Percentiles rank a stretch among this genome's conserved stretches.
phyloP scores from a whole-genome alignment of 2,888 invertebrate genomes.

The Furcula furcula region DNA sequence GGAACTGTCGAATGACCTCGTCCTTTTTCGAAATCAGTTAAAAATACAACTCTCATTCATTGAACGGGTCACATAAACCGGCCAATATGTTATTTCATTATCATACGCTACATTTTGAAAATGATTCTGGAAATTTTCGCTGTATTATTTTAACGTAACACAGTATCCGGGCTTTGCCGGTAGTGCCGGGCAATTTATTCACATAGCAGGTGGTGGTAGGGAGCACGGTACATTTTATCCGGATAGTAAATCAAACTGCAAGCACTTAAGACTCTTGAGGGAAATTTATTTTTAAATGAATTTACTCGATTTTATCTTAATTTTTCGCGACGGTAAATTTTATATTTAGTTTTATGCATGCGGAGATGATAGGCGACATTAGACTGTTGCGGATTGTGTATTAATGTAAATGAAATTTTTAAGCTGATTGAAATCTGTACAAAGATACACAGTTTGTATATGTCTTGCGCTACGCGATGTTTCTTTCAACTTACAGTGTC shows the following conservation, averaged over 20 bases:
- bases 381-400: too few relatives aligned
- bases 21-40: too few relatives aligned
- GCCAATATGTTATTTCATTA: neutral
- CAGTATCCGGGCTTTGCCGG: conserved; percentile 22
- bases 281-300: conserved; percentile 11
- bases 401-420: too few relatives aligned
- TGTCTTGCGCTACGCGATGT: too few relatives aligned
- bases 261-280: conserved; percentile 25
- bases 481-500: too few relatives aligned
- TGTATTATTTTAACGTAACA: conserved; percentile 36
- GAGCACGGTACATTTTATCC: conserved; percentile 9
- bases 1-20: too few relatives aligned
- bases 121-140: conserved; percentile 31
- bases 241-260: conserved; percentile 38
- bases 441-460: too few relatives aligned
- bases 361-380: too few relatives aligned
- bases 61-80: too few relatives aligned
- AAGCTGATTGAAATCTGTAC: too few relatives aligned
- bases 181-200: conserved; percentile 50
- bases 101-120: conserved; percentile 28
- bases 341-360: too few relatives aligned
- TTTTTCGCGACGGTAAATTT: neutral
- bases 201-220: conserved; percentile 54
- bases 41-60: too few relatives aligned
- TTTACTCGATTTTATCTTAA: neutral